These are phyloP conservation scores for Chelmon rostratus DNA, from an alignment of 2,797 vertebrate species.

Conservation along the genomic window DNA sequence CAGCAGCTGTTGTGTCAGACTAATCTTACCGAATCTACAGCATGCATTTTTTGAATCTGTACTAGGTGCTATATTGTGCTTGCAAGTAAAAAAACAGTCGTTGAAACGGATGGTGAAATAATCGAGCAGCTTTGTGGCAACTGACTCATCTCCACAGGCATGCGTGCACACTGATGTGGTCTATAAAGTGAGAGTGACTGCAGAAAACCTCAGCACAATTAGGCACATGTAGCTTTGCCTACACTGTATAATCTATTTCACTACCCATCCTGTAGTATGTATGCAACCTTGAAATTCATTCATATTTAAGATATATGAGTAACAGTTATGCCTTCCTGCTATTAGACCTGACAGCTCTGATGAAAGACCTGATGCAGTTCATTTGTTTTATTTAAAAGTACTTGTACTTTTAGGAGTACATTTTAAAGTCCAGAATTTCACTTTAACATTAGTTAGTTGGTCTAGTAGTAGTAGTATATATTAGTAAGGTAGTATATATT, in stretches of 20 bases:
- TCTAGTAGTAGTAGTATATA: background rate
- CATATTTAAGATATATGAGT: background rate
- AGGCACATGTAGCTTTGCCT: slow-evolving; percentile 18
- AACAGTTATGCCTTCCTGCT: background rate
- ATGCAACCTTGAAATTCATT: background rate
- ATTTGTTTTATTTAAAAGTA: background rate
- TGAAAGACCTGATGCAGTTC: background rate
- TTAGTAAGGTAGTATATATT: background rate
- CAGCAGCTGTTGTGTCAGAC: slow-evolving; percentile 77
- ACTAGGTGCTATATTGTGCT: slow-evolving; percentile 54
- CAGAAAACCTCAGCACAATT: slow-evolving; percentile 60
- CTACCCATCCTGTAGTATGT: background rate
- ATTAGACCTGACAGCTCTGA: background rate
- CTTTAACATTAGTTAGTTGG: background rate
- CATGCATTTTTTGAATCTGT: slow-evolving; percentile 54
- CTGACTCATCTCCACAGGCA: slow-evolving; percentile 81
- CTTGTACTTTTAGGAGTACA: background rate
- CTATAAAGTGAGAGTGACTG: slow-evolving; percentile 70
- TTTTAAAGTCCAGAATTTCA: background rate
- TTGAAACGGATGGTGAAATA: slow-evolving; percentile 65
- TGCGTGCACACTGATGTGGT: slow-evolving; percentile 72
- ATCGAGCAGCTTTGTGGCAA: slow-evolving; percentile 51
- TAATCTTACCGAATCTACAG: slow-evolving; percentile 48
- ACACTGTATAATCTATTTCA: slow-evolving; percentile 15
- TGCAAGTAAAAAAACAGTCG: slow-evolving; percentile 51